A percentile compares a stretch with the other conserved stretches of the same genome.
These are phyloP conservation scores for Muntiacus reevesi DNA, from an alignment of 2,113 vertebrate genomes.

Conservation along the genomic window DNA sequence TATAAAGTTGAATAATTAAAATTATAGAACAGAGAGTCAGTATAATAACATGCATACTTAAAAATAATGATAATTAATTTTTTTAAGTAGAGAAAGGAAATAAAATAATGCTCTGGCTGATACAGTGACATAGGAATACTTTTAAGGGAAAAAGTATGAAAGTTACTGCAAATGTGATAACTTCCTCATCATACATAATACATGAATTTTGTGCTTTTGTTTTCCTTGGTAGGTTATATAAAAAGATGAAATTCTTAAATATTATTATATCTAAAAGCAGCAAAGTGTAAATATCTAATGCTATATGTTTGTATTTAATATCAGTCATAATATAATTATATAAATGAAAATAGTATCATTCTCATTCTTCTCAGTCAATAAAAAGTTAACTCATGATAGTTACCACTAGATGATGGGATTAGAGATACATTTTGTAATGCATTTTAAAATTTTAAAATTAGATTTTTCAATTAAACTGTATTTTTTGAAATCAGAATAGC, in stretches of 20 bases:
- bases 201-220: neutral
- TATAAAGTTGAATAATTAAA: neutral
- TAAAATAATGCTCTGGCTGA: neutral
- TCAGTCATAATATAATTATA: neutral
- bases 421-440: neutral
- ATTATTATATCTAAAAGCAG: neutral
- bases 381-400: neutral
- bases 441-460: neutral
- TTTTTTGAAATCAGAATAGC: slow-evolving; percentile 18
- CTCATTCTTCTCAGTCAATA: neutral
- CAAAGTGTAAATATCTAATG: neutral
- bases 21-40: neutral
- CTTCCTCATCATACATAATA: neutral
- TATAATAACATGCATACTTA: neutral
- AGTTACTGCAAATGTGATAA: neutral
- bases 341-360: neutral
- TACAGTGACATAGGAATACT: neutral
- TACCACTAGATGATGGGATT: neutral
- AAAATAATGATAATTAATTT: neutral
- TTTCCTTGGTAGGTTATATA: neutral
- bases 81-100: neutral
- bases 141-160: neutral
- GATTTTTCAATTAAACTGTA: neutral
- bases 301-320: neutral
- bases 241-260: neutral